A percentile compares a stretch with the other conserved stretches of the same genome.
These are phyloP conservation scores for Caenorhabditis wallacei DNA, from an alignment of 2,888 invertebrate species.

Conservation along the genomic window DNA sequence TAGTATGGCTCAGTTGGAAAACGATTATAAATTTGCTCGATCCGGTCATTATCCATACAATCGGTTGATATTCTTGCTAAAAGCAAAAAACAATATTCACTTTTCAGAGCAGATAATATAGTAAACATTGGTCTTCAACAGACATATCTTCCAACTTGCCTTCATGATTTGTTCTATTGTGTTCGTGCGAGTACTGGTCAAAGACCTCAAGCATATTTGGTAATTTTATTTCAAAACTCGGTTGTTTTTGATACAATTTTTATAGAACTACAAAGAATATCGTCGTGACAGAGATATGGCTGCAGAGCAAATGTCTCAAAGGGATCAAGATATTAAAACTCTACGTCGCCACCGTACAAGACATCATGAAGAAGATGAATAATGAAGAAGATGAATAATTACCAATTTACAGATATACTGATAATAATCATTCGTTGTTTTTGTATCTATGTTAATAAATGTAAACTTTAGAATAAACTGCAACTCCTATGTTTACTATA, in stretches of 20 bases:
- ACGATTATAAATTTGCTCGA: slow-evolving; percentile 74
- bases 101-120: slow-evolving; percentile 77
- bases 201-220: slow-evolving; percentile 61
- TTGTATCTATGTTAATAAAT: background rate
- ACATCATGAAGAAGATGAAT: slow-evolving; percentile 48
- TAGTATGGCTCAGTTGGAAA: slow-evolving; percentile 75
- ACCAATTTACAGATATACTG: background rate
- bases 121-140: slow-evolving; percentile 78
- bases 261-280: slow-evolving; percentile 63
- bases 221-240: too few relatives aligned
- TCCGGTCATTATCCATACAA: slow-evolving; percentile 76
- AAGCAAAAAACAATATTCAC: background rate
- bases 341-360: slow-evolving; percentile 35
- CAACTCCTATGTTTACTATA: too few relatives aligned
- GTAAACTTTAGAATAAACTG: background rate
- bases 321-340: slow-evolving; percentile 44
- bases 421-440: background rate
- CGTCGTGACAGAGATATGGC: slow-evolving; percentile 59
- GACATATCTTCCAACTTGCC: slow-evolving; percentile 78
- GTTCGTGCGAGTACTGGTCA: slow-evolving; percentile 70
- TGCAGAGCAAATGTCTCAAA: slow-evolving; percentile 49
- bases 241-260: too few relatives aligned
- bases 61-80: slow-evolving; percentile 52
- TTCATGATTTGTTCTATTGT: slow-evolving; percentile 80
- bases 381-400: background rate